phyloP scores from a whole-genome alignment of 2,113 vertebrate species.

The Micromys minutus region DNA sequence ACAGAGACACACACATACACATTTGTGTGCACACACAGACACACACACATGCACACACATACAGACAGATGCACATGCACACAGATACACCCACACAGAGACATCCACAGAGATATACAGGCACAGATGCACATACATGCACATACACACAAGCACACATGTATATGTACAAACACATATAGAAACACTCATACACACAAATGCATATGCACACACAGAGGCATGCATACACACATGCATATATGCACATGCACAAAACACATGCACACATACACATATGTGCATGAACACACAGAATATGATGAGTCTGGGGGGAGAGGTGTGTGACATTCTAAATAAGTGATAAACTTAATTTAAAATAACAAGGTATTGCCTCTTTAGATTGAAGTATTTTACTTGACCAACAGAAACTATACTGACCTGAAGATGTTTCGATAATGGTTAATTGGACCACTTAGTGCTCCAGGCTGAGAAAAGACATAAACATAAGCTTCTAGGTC shows the following conservation, averaged over 20 bases:
- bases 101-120: not conserved
- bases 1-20: not conserved
- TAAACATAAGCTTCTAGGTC: conserved; percentile 97
- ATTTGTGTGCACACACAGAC: not conserved
- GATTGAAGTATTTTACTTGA: conserved; percentile 55
- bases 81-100: not conserved
- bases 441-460: conserved; percentile 95
- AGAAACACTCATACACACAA: no score
- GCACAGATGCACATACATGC: not conserved
- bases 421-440: conserved; percentile 97
- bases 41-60: not conserved
- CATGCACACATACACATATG: not conserved
- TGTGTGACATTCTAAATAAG: conserved; percentile 12
- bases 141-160: not conserved
- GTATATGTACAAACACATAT: not conserved
- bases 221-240: not conserved
- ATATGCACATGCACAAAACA: not conserved
- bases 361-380: not conserved
- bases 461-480: conserved; percentile 96
- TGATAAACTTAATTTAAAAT: conserved; percentile 7
- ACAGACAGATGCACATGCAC: not conserved
- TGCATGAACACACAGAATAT: not conserved
- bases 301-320: not conserved
- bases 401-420: conserved; percentile 82
- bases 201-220: not conserved